phyloP scores from a whole-genome alignment of 1,140 invertebrate genomes.

The Saccostrea echinata region DNA sequence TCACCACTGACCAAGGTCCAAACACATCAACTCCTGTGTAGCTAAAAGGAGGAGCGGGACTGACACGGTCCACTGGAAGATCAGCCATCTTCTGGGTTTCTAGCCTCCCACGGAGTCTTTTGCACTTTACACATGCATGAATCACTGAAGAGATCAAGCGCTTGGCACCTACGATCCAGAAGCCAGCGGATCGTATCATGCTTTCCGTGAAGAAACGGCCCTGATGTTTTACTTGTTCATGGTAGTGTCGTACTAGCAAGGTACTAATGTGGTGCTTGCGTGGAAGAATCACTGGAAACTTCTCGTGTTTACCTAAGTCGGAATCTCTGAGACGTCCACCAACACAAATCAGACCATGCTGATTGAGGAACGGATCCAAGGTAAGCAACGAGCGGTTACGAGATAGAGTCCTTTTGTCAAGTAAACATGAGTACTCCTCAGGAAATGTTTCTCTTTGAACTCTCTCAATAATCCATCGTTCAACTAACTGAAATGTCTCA shows the following conservation, averaged over 20 bases:
- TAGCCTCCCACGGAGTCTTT: neutral
- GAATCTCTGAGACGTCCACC: slow-evolving; percentile 38
- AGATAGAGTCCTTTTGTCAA: slow-evolving; percentile 19
- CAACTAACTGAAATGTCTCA: slow-evolving; percentile 1
- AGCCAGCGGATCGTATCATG: slow-evolving; percentile 55
- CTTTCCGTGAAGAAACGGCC: slow-evolving; percentile 38
- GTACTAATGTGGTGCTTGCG: slow-evolving; percentile 42
- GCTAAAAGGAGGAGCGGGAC: slow-evolving; percentile 44
- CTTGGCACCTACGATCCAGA: slow-evolving; percentile 56
- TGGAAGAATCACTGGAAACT: slow-evolving; percentile 55
- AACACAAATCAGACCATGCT: neutral
- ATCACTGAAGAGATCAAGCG: slow-evolving; percentile 47
- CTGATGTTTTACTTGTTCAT: slow-evolving; percentile 43
- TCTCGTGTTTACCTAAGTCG: neutral
- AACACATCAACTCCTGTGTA: slow-evolving; percentile 44
- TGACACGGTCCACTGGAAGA: slow-evolving; percentile 33
- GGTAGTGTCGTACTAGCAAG: slow-evolving; percentile 33
- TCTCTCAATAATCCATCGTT: neutral
- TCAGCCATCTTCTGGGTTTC: slow-evolving; percentile 45
- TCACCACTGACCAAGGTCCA: slow-evolving; percentile 47
- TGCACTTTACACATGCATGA: slow-evolving; percentile 33
- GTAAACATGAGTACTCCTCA: too few relatives aligned
- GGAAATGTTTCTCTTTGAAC: neutral
- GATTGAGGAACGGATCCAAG: slow-evolving; percentile 32
- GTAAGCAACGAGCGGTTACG: neutral